Percentiles rank a stretch among this genome's conserved stretches.
These are phyloP conservation scores for Griposia aprilina DNA, from an alignment of 2,888 invertebrate species.

Conservation along the genomic window DNA sequence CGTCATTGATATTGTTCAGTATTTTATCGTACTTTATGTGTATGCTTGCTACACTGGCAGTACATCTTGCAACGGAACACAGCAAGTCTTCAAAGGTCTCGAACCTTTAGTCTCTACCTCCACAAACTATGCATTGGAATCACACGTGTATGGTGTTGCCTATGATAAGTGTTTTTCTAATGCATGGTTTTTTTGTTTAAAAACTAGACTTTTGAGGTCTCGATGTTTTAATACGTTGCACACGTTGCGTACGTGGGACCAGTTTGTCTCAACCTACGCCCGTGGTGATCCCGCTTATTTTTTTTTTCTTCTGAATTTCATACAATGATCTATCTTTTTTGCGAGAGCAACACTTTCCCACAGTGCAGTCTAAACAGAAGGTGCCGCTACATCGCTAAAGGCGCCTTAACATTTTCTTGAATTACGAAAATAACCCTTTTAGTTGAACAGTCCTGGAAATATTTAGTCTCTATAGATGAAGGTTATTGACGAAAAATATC, in stretches of 20 bases:
- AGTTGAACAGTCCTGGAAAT: background rate
- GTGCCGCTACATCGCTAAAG: slow-evolving; percentile 4
- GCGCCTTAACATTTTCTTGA: background rate
- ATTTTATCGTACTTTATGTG: background rate
- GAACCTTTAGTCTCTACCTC: background rate
- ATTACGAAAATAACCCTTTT: background rate
- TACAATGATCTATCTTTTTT: slow-evolving; percentile 30
- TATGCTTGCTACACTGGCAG: background rate
- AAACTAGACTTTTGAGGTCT: background rate
- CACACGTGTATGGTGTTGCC: background rate
- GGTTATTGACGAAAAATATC: slow-evolving; percentile 9
- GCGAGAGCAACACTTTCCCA: slow-evolving; percentile 38
- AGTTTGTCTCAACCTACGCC: background rate
- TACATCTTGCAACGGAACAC: background rate
- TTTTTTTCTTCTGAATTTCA: background rate
- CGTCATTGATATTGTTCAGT: background rate
- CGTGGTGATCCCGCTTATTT: background rate
- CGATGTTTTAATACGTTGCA: background rate
- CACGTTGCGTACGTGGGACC: background rate
- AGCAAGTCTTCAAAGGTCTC: background rate
- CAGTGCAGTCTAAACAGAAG: slow-evolving; percentile 16
- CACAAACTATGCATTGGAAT: background rate
- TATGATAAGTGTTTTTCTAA: background rate
- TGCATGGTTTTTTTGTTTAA: background rate
- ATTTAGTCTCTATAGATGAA: background rate